Conservation (phyloP, 2,113 vertebrate genomes). For the Paramormyrops kingsleyae region DNA sequence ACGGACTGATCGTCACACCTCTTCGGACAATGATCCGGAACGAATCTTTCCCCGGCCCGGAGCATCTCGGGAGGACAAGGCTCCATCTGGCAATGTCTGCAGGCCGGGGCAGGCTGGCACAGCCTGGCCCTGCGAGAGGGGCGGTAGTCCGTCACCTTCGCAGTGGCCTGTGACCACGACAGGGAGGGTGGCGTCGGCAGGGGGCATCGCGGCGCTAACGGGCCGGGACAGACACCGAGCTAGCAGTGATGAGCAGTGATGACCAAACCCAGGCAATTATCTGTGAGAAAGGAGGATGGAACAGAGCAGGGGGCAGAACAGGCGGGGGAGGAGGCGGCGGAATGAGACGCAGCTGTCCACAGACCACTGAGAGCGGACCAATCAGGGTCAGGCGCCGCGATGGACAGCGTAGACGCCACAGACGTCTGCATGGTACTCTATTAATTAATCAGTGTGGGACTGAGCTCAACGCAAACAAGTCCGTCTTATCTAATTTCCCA, state of each 20-base stretch:
- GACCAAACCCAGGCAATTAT: neutral
- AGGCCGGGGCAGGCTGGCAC: neutral
- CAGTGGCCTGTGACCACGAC: neutral
- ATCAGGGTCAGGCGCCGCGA: too few species aligned
- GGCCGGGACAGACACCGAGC: too few species aligned
- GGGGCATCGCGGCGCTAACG: neutral
- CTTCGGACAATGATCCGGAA: neutral
- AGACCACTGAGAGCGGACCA: neutral
- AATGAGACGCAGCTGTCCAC: neutral
- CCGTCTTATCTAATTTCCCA: neutral
- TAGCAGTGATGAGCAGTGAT: neutral
- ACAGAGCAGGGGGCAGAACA: neutral
- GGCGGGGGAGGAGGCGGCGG: too few species aligned
- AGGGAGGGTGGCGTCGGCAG: neutral
- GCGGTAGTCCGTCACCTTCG: neutral
- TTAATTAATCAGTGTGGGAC: neutral
- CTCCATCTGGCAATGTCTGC: conserved; percentile 5
- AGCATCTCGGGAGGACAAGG: neutral
- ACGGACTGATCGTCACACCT: neutral
- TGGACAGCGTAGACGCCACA: neutral
- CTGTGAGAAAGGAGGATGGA: neutral
- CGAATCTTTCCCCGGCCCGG: neutral
- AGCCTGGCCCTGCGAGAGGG: neutral
- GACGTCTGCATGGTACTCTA: neutral
- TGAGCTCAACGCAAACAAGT: neutral